A percentile compares a stretch with the other conserved stretches of the same genome.
Conservation (phyloP, 2,113 vertebrate genomes). For the Ctenodactylus gundi region DNA sequence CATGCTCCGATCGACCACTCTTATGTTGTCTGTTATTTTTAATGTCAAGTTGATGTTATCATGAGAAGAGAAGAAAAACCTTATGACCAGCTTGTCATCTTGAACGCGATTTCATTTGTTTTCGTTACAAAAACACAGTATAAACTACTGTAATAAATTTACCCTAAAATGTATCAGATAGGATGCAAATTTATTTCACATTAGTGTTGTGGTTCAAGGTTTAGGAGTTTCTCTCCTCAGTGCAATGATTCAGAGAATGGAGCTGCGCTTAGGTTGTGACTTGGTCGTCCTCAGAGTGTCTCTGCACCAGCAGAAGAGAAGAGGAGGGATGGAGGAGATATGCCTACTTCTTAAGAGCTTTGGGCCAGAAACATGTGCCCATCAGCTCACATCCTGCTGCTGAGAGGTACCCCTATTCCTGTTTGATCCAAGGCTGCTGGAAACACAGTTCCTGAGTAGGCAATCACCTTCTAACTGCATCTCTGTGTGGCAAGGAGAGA, state of each 20-base stretch:
- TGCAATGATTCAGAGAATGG: neutral
- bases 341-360: neutral
- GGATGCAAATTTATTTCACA: neutral
- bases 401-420: neutral
- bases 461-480: neutral
- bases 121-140: neutral
- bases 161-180: neutral
- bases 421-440: neutral
- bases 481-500: neutral
- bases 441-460: neutral
- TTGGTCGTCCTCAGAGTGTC: rapidly evolving
- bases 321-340: neutral
- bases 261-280: neutral
- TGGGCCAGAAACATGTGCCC: no score
- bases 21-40: neutral
- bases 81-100: neutral
- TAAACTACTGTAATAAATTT: neutral
- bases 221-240: neutral
- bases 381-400: neutral
- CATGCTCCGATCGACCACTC: no score
- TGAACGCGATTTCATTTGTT: neutral
- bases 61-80: neutral
- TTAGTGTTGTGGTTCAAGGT: neutral
- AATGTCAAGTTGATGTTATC: neutral
- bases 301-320: neutral